Evolutionary conservation across 1,140 invertebrate species (phyloP), one percentile per base, ranked within the genome.

Genomic region (Bombus superbus): DNA sequence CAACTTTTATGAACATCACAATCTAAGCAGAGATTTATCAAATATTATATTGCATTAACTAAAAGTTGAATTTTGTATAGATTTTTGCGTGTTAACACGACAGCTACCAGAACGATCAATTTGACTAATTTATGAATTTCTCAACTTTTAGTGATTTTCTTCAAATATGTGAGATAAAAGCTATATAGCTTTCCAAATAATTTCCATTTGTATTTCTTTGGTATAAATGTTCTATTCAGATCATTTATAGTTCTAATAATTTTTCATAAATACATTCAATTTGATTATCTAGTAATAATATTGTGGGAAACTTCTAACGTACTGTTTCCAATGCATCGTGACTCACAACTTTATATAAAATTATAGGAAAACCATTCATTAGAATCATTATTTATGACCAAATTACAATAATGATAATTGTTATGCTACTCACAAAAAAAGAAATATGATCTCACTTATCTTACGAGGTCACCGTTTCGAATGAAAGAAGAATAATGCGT

Each of bases 401-500:
- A 28, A 40, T 44, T 53, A 13, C 6, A 47, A 47, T 40, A 47
- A 38, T 44, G 32, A 53, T 15, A 35, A 25, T 80, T 22, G 25
- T 68, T 53, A 69, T 68, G 47, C 64, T 22, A 1, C 44, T 42
- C 38, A 38, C 25, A 9, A n/a, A 40, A 18, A 42, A 32, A 42
- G 35, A 77, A 77, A 59, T 59, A 57, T 76, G 35, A 76, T 59
- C 53, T 40, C 62, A 11, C 38, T 77, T 62, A 62, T 32, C 28
- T n/a, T 15, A 13, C 13, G 32, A 28, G 35, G 64, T 44, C 44
- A 28, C 40, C 32, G 25, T 44, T 44, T 80, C 6, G 8, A 76
- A 68, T n/a, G 1, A 42, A 69, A 35, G 13, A 68, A 53, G 15
- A 53, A 69, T 69, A 38, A 35, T 53, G 13, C 25, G 69, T 47